Evolutionary conservation across 2,797 vertebrate species (phyloP).

Genomic region (Hipposideros larvatus): DNA sequence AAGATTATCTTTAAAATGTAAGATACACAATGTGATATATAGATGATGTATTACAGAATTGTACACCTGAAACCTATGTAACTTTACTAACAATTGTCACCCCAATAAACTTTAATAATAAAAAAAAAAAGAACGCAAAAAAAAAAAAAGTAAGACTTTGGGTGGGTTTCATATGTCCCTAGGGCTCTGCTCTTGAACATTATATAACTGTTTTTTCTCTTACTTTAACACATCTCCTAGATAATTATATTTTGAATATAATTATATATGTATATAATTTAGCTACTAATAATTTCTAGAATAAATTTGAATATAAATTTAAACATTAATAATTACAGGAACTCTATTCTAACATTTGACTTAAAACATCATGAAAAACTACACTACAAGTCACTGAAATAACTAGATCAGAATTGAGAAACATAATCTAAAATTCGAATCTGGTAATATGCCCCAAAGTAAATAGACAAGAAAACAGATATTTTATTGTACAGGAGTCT

Average conservation of each 20-base stretch:
- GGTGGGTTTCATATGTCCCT: background rate
- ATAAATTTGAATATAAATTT: conserved; percentile 11
- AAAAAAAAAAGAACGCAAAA: too few relatives aligned
- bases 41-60: too few relatives aligned
- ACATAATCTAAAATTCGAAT: background rate
- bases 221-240: background rate
- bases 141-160: background rate
- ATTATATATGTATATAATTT: background rate
- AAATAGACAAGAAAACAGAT: background rate
- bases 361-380: conserved; percentile 18
- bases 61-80: too few relatives aligned
- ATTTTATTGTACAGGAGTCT: background rate
- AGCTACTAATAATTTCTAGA: background rate
- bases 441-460: background rate
- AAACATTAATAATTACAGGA: background rate
- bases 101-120: background rate
- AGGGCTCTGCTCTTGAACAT: background rate
- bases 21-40: background rate
- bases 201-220: background rate
- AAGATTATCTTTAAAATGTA: background rate
- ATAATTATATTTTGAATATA: background rate
- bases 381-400: background rate
- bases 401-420: background rate
- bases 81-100: too few relatives aligned
- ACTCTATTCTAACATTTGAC: background rate